These are phyloP conservation scores for Hydrolagus affinis DNA, from an alignment of 2,113 vertebrate species.

Conservation along the genomic window DNA sequence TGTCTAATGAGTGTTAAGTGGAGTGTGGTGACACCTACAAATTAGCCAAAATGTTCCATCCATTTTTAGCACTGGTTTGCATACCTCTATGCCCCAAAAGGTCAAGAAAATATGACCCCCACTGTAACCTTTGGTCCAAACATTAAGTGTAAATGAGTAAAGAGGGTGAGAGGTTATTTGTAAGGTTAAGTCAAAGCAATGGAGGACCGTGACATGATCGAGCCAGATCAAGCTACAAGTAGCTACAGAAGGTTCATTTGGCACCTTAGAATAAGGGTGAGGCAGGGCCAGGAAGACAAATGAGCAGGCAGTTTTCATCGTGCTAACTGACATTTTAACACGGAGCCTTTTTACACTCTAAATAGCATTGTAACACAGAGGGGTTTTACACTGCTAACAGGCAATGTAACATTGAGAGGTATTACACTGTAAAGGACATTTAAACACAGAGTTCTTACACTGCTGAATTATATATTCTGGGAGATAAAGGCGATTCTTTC, in stretches of 20 bases:
- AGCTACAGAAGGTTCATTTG: neutral
- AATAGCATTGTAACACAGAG: no score
- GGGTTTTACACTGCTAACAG: no score
- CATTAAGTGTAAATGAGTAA: neutral
- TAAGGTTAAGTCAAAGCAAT: neutral
- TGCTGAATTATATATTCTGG: slow-evolving; percentile 27
- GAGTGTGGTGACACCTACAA: slow-evolving; percentile 23
- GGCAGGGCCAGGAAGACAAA: slow-evolving; percentile 9
- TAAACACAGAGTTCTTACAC: neutral
- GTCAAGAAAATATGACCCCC: neutral
- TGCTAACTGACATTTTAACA: slow-evolving; percentile 18
- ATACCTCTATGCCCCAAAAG: neutral
- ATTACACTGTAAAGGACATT: neutral
- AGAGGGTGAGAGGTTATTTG: neutral
- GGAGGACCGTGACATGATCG: neutral
- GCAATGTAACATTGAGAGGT: no score
- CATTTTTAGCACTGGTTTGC: neutral
- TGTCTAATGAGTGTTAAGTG: slow-evolving; percentile 24
- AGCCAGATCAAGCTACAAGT: neutral
- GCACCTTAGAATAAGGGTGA: slow-evolving; percentile 20
- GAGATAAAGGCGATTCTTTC: neutral
- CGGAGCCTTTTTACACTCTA: no score
- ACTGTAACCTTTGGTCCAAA: neutral
- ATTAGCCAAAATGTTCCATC: slow-evolving; percentile 18
- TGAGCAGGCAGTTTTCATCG: slow-evolving; percentile 14